These are phyloP conservation scores for Alentia gelatinosa DNA, from an alignment of 2,888 invertebrate genomes.

Conservation along the genomic window DNA sequence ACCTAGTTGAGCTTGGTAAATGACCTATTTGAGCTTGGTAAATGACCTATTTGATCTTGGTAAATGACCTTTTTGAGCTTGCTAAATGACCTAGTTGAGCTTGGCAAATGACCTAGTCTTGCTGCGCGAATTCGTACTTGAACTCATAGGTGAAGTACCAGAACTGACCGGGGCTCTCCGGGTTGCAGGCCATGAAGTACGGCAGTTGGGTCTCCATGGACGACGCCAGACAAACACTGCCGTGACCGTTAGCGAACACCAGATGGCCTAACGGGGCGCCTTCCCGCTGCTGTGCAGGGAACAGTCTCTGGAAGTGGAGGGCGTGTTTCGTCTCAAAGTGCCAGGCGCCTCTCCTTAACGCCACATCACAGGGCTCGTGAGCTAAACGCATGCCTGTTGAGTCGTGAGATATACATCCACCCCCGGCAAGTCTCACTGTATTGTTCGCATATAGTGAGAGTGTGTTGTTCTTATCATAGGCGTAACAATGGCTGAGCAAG, in stretches of 20 bases:
- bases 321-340: neutral
- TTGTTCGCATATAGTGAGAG: neutral
- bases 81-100: too few relatives aligned
- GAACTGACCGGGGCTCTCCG: neutral
- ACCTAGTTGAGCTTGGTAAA: too few relatives aligned
- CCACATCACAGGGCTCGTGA: neutral
- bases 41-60: too few relatives aligned
- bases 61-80: too few relatives aligned
- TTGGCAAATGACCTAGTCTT: neutral
- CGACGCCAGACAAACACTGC: neutral
- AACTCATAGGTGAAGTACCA: slow-evolving; percentile 40
- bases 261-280: neutral
- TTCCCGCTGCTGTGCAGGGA: neutral
- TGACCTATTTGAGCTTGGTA: too few relatives aligned
- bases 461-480: neutral
- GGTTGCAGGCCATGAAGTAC: slow-evolving; percentile 23
- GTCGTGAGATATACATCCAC: neutral
- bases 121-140: neutral
- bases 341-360: neutral
- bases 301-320: neutral
- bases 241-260: neutral
- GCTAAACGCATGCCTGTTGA: neutral
- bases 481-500: neutral
- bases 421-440: neutral
- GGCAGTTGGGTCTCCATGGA: neutral